phyloP scores from a whole-genome alignment of 2,113 vertebrate genomes.

The Syngnathoides biaculeatus region DNA sequence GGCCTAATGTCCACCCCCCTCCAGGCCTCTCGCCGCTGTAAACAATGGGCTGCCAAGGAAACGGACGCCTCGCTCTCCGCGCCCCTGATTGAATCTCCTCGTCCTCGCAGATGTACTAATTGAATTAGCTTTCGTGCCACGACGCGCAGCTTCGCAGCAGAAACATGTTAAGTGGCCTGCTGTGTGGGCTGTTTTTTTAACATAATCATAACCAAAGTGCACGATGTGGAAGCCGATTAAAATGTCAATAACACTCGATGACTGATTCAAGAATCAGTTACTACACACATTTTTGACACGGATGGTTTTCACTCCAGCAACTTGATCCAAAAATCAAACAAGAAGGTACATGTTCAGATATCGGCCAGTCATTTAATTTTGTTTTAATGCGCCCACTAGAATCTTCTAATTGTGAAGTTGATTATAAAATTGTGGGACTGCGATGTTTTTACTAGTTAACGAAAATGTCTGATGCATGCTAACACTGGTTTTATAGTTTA shows the following conservation, averaged over 20 bases:
- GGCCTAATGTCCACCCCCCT: constrained; percentile 35
- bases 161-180: constrained; percentile 40
- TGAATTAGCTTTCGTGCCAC: constrained; percentile 40
- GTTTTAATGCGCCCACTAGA: too few species aligned
- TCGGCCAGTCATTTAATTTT: too few species aligned
- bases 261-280: background rate
- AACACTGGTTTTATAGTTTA: too few species aligned
- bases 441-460: too few species aligned
- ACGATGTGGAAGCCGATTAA: constrained; percentile 37
- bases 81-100: constrained; percentile 42
- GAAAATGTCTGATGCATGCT: too few species aligned
- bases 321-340: background rate
- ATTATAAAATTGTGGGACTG: too few species aligned
- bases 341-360: too few species aligned
- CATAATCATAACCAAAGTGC: constrained; percentile 22
- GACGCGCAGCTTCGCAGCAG: constrained; percentile 19
- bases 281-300: background rate
- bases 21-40: constrained; percentile 36
- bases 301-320: background rate
- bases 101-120: constrained; percentile 48
- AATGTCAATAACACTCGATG: constrained; percentile 24
- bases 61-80: constrained; percentile 44
- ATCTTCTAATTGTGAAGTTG: too few species aligned
- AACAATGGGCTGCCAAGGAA: constrained; percentile 48
- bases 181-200: background rate